A percentile compares a stretch with the other conserved stretches of the same genome.
phyloP scores from a whole-genome alignment of 2,888 invertebrate genomes.

The Pogonocherus hispidulus region DNA sequence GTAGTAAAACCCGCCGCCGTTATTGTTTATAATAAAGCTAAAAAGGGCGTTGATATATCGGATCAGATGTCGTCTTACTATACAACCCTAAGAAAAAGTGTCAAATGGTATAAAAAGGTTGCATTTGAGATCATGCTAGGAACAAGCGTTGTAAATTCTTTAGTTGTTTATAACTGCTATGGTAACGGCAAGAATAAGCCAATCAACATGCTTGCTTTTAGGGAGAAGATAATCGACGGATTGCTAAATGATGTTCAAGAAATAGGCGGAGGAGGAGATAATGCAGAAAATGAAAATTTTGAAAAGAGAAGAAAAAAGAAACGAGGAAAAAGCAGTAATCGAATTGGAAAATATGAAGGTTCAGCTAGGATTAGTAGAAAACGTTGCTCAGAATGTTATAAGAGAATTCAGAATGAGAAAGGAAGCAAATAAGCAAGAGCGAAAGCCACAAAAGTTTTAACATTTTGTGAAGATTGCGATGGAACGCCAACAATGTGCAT shows the following conservation, averaged over 20 bases:
- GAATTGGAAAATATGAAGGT: slow-evolving; percentile 40
- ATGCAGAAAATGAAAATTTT: not conserved
- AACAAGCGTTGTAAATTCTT: slow-evolving; percentile 22
- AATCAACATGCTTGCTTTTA: not conserved
- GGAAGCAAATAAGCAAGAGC: slow-evolving; percentile 33
- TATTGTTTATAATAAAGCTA: not conserved
- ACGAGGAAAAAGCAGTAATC: slow-evolving; percentile 29
- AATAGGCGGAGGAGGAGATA: too few relatives aligned
- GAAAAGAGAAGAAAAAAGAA: slow-evolving; percentile 26
- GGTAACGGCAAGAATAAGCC: not conserved
- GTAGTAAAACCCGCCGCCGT: not conserved
- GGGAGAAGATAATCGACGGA: slow-evolving; percentile 1
- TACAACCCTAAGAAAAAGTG: not conserved
- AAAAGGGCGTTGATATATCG: not conserved
- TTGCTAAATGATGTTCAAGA: not conserved
- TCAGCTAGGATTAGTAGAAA: slow-evolving; percentile 35
- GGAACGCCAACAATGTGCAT: slow-evolving; percentile 24
- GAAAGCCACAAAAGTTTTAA: slow-evolving; percentile 36
- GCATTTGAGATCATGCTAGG: slow-evolving; percentile 17
- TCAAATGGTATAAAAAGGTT: slow-evolving; percentile 4
- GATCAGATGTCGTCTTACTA: not conserved
- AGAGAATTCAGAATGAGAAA: slow-evolving; percentile 33
- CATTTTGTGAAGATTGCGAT: slow-evolving; percentile 29
- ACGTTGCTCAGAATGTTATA: slow-evolving; percentile 37
- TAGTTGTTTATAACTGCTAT: slow-evolving; percentile 1